A percentile compares a stretch with the other conserved stretches of the same genome.
Evolutionary conservation across 2,113 vertebrate species (phyloP).

Genomic region (Heterotis niloticus): DNA sequence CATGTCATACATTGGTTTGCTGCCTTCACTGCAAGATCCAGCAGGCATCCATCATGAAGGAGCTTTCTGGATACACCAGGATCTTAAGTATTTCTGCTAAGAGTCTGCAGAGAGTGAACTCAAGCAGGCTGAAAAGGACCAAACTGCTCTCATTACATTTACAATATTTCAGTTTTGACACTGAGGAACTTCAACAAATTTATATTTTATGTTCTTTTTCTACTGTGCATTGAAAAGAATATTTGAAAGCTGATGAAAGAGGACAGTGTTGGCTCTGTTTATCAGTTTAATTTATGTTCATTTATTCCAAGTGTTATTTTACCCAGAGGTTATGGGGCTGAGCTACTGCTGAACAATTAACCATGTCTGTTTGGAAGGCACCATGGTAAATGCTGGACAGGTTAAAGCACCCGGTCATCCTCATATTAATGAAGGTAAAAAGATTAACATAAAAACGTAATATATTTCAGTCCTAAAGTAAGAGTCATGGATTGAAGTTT

Average conservation of each 20-base stretch:
- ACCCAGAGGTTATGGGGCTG: neutral
- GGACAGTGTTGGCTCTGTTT: neutral
- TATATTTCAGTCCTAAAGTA: neutral
- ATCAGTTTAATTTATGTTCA: neutral
- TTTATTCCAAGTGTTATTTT: neutral
- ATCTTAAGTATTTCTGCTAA: too few relatives aligned
- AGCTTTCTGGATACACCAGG: neutral
- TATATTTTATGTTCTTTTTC: too few relatives aligned
- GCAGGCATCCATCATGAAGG: neutral
- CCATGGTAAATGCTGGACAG: slow-evolving; percentile 1
- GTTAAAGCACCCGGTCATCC: neutral
- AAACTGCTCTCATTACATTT: too few relatives aligned
- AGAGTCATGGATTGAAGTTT: neutral
- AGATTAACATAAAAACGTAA: slow-evolving; percentile 5
- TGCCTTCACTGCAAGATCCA: too few relatives aligned
- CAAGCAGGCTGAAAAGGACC: too few relatives aligned
- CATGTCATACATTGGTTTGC: too few relatives aligned
- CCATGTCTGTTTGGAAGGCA: slow-evolving; percentile 12
- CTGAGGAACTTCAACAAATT: neutral
- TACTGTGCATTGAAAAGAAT: too few relatives aligned
- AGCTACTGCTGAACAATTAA: neutral
- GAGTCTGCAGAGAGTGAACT: too few relatives aligned
- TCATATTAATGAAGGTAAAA: neutral
- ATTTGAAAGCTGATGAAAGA: neutral
- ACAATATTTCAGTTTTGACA: neutral